Conservation (phyloP, 2,888 invertebrate genomes). For the Diarsia rubi region DNA sequence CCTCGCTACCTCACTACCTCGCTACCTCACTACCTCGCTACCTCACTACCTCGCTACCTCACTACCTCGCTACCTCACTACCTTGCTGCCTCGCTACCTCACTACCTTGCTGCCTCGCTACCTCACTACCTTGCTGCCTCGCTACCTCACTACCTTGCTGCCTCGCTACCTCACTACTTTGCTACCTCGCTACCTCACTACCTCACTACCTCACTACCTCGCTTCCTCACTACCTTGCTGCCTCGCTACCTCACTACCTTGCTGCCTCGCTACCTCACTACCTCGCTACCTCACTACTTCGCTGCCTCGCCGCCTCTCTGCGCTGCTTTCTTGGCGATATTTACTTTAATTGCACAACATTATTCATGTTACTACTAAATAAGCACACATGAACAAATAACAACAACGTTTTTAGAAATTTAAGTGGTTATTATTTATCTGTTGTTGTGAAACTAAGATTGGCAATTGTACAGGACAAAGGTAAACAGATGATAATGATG, state of each 20-base stretch:
- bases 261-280: no score
- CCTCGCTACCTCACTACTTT: no score
- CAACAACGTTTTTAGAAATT: neutral
- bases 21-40: neutral
- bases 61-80: no score
- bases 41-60: neutral
- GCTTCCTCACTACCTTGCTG: neutral
- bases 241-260: neutral
- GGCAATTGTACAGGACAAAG: neutral
- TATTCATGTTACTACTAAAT: neutral
- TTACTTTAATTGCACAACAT: slow-evolving; percentile 8
- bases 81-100: no score
- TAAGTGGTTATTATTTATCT: neutral
- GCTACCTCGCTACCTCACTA: neutral
- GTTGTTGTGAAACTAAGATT: neutral
- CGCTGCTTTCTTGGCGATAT: neutral
- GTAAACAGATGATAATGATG: neutral
- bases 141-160: no score
- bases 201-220: no score
- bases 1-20: no score
- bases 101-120: neutral
- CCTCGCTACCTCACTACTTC: no score
- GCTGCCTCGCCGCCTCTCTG: neutral
- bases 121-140: neutral
- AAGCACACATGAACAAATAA: neutral